Evolutionary conservation across 2,113 vertebrate genomes (phyloP).

Genomic region (Brachyistius frenatus): DNA sequence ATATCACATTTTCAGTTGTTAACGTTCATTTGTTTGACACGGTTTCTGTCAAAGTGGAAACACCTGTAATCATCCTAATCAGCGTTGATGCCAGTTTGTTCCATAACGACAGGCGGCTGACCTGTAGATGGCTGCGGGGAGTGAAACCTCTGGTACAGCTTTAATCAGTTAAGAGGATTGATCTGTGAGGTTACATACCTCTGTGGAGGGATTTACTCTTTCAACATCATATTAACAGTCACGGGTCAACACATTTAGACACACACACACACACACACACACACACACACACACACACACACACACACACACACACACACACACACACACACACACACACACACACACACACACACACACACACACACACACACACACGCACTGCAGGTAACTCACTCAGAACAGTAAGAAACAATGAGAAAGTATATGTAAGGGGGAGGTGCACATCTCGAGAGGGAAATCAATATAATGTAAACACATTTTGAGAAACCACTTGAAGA

Average conservation of each 20-base stretch:
- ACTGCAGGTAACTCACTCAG: background rate
- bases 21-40: background rate
- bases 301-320: too few relatives aligned
- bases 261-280: constrained; percentile 15
- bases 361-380: constrained; percentile 20
- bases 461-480: background rate
- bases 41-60: constrained; percentile 2
- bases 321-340: constrained; percentile 24
- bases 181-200: constrained; percentile 69
- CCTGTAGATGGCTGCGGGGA: constrained; percentile 44
- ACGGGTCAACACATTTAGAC: constrained; percentile 33
- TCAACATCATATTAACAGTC: constrained; percentile 63
- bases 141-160: constrained; percentile 54
- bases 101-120: constrained; percentile 57
- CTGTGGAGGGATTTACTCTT: constrained; percentile 66
- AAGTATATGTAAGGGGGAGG: background rate
- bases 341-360: constrained; percentile 17
- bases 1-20: background rate
- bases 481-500: background rate
- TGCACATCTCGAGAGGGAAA: background rate
- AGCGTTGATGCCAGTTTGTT: constrained; percentile 43
- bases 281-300: too few relatives aligned
- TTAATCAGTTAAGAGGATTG: constrained; percentile 79
- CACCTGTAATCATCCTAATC: constrained; percentile 27
- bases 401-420: background rate